Evolutionary conservation across 35 echinoderm and acorn worm species (phyloP), one percentile per base, ranked within the genome.

Genomic region (Lytechinus variegatus): DNA sequence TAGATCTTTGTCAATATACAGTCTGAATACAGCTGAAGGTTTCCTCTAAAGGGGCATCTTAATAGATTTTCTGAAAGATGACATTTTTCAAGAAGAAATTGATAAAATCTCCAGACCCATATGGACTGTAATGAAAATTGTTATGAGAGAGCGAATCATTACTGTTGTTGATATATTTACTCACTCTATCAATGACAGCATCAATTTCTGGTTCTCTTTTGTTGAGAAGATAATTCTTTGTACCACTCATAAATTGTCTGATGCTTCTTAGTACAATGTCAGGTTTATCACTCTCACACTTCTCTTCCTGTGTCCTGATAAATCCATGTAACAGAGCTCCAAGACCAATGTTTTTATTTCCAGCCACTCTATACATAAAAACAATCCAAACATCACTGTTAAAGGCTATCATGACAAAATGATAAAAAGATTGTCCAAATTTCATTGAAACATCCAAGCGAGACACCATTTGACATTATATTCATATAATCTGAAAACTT

Each of bases 211-310:
- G 92, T 72, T 97, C 97, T 55, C 94, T 94, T 44, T 95, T 92
- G 87, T 98, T 97, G 54, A 98, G 96, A 54, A 98, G 96, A 92
- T 97, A 98, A 87, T 98, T 98, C 90, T 98, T 98, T 12, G 97
- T 95, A n/a, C 97, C 97, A 87, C 89, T 97, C 97, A 98, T 98
- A 89, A 98, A 98, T 87, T 98, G 97, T 52, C 97, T 55, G 54
- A 98, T 53, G 21, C 95, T 97, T 53, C 95, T 93, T 28, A 98
- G 72, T 21, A 98, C 88, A 16, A 96, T 87, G 55, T 97, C 97
- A 27, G 97, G 97, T 54, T 94, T 92, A n/a, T 98, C 96, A 21
- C 27, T 96, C 87, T 97, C 95, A 27, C 95, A 96, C 56, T 97
- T 97, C 54, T 97, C 97, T 89, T 91, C 92, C 13, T 87, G 89